A percentile compares a stretch with the other conserved stretches of the same genome.
phyloP scores from a whole-genome alignment of 35 echinoderm and acorn worm species.

The Heliocidaris tuberculata region DNA sequence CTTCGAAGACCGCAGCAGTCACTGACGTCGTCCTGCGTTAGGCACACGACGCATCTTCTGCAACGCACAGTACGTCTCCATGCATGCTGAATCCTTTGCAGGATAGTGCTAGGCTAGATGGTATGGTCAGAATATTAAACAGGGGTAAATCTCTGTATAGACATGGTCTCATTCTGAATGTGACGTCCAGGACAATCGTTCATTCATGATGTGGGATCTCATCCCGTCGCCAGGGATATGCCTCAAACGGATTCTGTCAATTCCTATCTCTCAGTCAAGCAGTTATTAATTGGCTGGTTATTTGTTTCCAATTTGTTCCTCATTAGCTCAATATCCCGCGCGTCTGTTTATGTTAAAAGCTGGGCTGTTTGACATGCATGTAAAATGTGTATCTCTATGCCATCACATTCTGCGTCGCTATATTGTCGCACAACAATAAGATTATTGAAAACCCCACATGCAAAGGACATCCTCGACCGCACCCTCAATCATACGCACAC shows the following conservation, averaged over 20 bases:
- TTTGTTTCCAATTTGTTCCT: slow-evolving; percentile 17
- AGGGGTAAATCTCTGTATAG: no score
- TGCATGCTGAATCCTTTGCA: no score
- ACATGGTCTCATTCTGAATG: background rate
- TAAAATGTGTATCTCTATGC: background rate
- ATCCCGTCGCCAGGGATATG: background rate
- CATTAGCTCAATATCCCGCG: background rate
- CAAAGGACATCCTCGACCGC: no score
- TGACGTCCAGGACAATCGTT: background rate
- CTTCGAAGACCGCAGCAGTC: no score
- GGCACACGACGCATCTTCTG: no score
- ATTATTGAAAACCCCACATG: no score
- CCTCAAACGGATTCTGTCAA: background rate
- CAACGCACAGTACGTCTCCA: no score
- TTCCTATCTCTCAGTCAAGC: background rate
- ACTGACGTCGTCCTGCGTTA: no score
- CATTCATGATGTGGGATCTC: background rate
- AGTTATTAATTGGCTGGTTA: background rate
- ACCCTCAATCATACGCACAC: no score
- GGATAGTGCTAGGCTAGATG: no score
- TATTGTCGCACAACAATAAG: no score
- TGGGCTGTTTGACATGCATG: background rate
- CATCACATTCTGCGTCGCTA: background rate
- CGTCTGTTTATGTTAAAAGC: background rate
- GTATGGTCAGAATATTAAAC: no score